A percentile compares a stretch with the other conserved stretches of the same genome.
Conservation (phyloP, 2,888 invertebrate genomes). For the Archips crataeganus region DNA sequence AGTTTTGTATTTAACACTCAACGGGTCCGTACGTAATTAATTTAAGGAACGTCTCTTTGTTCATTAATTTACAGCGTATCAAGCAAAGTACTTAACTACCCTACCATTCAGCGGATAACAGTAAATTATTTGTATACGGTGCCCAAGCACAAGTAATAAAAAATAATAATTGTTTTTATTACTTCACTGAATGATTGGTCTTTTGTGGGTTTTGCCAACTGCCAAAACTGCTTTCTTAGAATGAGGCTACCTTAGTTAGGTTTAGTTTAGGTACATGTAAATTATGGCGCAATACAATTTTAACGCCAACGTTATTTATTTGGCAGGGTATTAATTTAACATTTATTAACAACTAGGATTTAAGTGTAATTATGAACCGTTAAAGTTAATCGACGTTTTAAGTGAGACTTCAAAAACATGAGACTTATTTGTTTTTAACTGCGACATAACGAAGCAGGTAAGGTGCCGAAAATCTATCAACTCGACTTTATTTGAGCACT, state of each 20-base stretch:
- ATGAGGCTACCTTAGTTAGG: background rate
- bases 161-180: background rate
- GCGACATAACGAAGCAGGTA: background rate
- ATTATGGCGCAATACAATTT: conserved; percentile 13
- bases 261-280: background rate
- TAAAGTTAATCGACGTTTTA: background rate
- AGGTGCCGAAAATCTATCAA: too few relatives aligned
- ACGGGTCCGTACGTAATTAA: background rate
- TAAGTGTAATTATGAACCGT: background rate
- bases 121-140: background rate
- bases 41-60: background rate
- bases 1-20: background rate
- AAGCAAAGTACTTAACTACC: too few relatives aligned
- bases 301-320: conserved; percentile 28
- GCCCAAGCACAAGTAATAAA: background rate
- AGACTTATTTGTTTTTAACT: conserved; percentile 3
- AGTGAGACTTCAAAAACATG: background rate
- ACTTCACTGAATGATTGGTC: background rate
- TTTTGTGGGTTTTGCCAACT: background rate
- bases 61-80: background rate
- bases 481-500: background rate
- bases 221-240: background rate
- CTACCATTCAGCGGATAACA: background rate
- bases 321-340: conserved; percentile 29
- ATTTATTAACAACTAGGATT: conserved; percentile 6